A percentile compares a stretch with the other conserved stretches of the same genome.
Conservation (phyloP, 1,140 invertebrate genomes). For the Drosophila athabasca region DNA sequence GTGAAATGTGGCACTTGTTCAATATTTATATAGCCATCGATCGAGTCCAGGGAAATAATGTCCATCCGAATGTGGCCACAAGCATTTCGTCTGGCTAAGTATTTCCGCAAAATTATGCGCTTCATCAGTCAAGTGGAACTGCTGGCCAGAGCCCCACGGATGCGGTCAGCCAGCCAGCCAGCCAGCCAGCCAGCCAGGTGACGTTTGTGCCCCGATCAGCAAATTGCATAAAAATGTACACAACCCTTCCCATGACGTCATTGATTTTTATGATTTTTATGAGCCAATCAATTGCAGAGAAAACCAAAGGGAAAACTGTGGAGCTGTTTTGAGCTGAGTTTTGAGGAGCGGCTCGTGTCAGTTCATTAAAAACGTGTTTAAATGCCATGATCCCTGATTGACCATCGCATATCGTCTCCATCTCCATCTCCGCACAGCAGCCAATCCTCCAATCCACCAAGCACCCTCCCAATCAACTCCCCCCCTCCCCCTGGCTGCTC, state of each 20-base stretch:
- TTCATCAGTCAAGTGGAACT: conserved; percentile 66
- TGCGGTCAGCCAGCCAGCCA: conserved; percentile 48
- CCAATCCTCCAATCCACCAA: not conserved
- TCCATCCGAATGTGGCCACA: conserved; percentile 21
- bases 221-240: conserved; percentile 44
- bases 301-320: no score
- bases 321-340: not conserved
- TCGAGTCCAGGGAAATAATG: conserved; percentile 34
- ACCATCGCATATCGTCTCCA: conserved; percentile 30
- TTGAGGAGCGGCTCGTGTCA: not conserved
- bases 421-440: no score
- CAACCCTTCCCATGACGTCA: conserved; percentile 41
- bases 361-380: conserved; percentile 8
- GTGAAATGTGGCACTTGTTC: conserved; percentile 73
- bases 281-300: no score
- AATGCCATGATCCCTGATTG: conserved; percentile 48
- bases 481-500: conserved; percentile 11
- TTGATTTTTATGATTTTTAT: conserved; percentile 11
- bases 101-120: conserved; percentile 80
- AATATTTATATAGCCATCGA: conserved; percentile 68
- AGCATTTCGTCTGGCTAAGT: conserved; percentile 43
- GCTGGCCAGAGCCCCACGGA: conserved; percentile 22
- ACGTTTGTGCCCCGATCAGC: conserved; percentile 20
- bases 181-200: no score
- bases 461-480: no score